Evolutionary conservation across 30 jellyfish, hydroid and myxozoan genomes (phyloP), one percentile per base, ranked within the genome.

Genomic region (Haliclystus octoradiatus): DNA sequence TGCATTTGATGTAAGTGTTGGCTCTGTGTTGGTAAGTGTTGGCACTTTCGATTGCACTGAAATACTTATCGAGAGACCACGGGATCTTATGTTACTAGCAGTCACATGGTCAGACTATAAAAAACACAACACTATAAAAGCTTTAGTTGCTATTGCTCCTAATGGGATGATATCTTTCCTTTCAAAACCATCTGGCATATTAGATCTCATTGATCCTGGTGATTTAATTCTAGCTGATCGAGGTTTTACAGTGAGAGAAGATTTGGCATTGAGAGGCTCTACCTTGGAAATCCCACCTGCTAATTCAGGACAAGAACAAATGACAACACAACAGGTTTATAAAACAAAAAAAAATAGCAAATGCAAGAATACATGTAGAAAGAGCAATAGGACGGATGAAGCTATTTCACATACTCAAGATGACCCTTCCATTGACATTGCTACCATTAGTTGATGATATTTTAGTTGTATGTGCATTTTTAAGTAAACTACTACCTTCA

Each of bases 41-140:
- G 29, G 29, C 52, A 63, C 72, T 23, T 63, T 83, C 24, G 95
- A 83, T 34, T 82, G 94, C 78, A 35, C 65, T 0, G 95, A 75
- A 60, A 49, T 83, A 3, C 69, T 31, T 68, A 69, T 84, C 15
- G 90, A 77, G 50, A 65, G 84, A 53, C 95, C 95, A 57, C 77
- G 61, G 68, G 30, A 89, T 19, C 27, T 81, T 2, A 35, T 22
- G 40, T 49, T 19, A 30, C 92, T 74, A 81, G 90, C 94, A 27
- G 71, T 25, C 28, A 74, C 94, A 28, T 81, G 94, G 94, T 63
- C 83, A 15, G 94, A 76, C 14, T 69, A 84, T 49, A 84, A 84
- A 61, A 79, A 84, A 33, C 81, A 84, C 33, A 69, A 83, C 71
- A 77, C 87, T 47, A 9, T 83, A 30, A 72, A 63, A 24, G 49